A percentile compares a stretch with the other conserved stretches of the same genome.
Conservation (phyloP, 2,113 vertebrate species). For the Proteles cristata region DNA sequence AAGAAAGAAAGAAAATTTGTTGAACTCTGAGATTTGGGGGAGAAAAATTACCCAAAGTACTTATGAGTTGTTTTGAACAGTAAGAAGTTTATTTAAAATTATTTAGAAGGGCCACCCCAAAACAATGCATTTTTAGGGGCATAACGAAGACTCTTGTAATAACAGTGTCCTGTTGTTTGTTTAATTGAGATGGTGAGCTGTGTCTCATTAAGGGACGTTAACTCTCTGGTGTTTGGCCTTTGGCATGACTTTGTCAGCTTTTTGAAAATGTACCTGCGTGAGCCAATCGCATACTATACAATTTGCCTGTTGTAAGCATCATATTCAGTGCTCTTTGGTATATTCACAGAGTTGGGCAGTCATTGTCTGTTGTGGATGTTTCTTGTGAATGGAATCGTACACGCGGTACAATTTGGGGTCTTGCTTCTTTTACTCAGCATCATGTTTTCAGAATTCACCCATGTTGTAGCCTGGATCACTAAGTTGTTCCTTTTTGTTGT, state of each 20-base stretch:
- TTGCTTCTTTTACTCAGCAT: fast-evolving
- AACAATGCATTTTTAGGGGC: not conserved
- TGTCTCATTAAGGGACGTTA: not conserved
- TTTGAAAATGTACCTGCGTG: not conserved
- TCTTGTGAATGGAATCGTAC: fast-evolving
- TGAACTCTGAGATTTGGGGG: not conserved
- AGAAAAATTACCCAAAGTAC: not conserved
- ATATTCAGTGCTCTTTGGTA: fast-evolving
- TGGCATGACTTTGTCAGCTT: not conserved
- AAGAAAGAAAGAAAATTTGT: not conserved
- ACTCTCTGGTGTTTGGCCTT: not conserved
- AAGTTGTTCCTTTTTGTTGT: not conserved
- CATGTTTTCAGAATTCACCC: fast-evolving
- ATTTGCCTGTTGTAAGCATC: fast-evolving
- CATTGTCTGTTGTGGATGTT: fast-evolving
- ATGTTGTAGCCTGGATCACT: fast-evolving
- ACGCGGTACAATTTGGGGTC: fast-evolving
- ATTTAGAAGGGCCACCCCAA: not conserved
- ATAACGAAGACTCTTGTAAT: not conserved
- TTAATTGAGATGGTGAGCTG: not conserved
- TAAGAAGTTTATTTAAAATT: slow-evolving; percentile 8
- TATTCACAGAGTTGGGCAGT: too few relatives aligned
- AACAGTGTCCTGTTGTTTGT: not conserved
- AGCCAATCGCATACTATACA: fast-evolving
- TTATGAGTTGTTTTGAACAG: slow-evolving; percentile 9